Evolutionary conservation across 1,140 invertebrate species (phyloP).

Genomic region (Drosophila arawakana): DNA sequence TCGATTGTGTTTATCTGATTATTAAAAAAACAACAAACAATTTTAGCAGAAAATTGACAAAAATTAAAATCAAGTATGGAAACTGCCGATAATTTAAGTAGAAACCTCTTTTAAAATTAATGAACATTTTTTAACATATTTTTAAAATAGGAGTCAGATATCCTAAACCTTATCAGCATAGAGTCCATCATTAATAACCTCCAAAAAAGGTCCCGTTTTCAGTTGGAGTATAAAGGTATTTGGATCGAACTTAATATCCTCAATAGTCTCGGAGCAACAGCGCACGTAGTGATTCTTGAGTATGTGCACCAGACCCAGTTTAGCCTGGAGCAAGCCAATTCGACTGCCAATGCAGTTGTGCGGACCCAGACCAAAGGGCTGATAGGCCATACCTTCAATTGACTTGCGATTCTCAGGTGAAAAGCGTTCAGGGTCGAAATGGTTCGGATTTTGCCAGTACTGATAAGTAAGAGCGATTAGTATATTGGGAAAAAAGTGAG

Average conservation of each 20-base stretch:
- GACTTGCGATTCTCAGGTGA: constrained; percentile 85
- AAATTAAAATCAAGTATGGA: no score
- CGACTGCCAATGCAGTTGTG: constrained; percentile 90
- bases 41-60: not conserved
- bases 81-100: no score
- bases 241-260: constrained; percentile 35
- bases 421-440: constrained; percentile 88
- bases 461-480: constrained; percentile 54
- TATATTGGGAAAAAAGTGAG: not conserved
- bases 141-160: no score
- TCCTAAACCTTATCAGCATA: no score
- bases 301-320: constrained; percentile 65
- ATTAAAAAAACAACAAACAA: not conserved
- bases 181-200: no score
- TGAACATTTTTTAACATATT: no score
- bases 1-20: no score
- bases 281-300: constrained; percentile 55
- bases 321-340: constrained; percentile 63
- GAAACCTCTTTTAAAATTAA: no score
- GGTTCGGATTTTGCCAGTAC: constrained; percentile 88
- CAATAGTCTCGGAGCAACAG: constrained; percentile 46
- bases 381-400: constrained; percentile 85
- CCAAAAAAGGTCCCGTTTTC: no score
- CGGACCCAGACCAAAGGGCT: constrained; percentile 91
- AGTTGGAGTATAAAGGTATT: no score